phyloP scores from a whole-genome alignment of 2,113 vertebrate genomes.

The Coturnix japonica region DNA sequence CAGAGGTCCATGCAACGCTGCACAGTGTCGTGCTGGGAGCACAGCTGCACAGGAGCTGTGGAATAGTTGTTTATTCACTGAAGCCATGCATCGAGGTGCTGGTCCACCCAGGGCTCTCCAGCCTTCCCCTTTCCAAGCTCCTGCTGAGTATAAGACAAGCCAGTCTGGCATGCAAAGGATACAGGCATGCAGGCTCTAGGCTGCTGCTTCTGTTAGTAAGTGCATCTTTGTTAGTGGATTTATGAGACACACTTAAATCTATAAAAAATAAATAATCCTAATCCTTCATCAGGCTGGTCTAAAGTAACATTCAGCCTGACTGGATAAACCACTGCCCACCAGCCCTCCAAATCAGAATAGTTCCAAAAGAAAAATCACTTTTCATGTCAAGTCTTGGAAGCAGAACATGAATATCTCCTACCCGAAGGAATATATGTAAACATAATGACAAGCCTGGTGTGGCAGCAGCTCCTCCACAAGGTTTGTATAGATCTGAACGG shows the following conservation, averaged over 20 bases:
- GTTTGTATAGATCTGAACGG: constrained; percentile 46
- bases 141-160: constrained; percentile 47
- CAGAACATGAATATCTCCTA: constrained; percentile 44
- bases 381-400: constrained; percentile 63
- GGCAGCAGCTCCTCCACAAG: constrained; percentile 60
- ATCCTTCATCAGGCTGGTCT: constrained; percentile 59
- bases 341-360: constrained; percentile 52
- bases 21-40: constrained; percentile 13
- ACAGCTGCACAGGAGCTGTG: constrained; percentile 13
- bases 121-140: constrained; percentile 8
- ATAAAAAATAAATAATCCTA: constrained; percentile 65
- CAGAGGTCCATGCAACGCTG: neutral
- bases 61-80: neutral
- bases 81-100: constrained; percentile 63
- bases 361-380: constrained; percentile 7
- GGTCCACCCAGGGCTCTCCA: neutral
- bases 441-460: constrained; percentile 27
- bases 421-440: constrained; percentile 63
- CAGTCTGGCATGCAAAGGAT: constrained; percentile 42
- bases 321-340: constrained; percentile 36
- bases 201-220: constrained; percentile 68
- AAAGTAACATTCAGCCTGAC: constrained; percentile 45
- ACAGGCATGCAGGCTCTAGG: constrained; percentile 46
- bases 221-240: constrained; percentile 71
- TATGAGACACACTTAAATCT: constrained; percentile 59